Evolutionary conservation across 1,140 invertebrate species (phyloP).

Genomic region (Formica exsecta): DNA sequence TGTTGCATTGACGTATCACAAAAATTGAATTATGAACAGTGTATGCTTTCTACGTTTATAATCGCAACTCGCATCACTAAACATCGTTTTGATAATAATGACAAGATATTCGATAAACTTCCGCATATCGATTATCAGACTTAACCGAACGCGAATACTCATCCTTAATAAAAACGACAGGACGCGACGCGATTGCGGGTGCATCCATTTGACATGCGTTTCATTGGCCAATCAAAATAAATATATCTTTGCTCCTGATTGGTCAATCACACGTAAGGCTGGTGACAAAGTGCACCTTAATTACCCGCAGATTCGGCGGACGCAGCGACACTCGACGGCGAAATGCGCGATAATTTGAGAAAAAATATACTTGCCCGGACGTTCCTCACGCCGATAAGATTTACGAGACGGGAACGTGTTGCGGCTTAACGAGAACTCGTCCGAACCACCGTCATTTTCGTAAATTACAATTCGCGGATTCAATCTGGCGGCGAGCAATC

Average conservation of each 20-base stretch:
- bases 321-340: no score
- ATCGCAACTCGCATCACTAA: constrained; percentile 56
- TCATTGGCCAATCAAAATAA: no score
- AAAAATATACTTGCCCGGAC: neutral
- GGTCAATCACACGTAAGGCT: no score
- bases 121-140: constrained; percentile 75
- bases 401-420: constrained; percentile 16
- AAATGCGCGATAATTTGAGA: neutral
- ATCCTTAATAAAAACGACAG: neutral
- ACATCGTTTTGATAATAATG: constrained; percentile 73
- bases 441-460: constrained; percentile 28
- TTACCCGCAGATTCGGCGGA: neutral
- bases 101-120: constrained; percentile 72
- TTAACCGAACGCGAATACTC: neutral
- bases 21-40: no score
- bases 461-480: neutral
- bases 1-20: no score
- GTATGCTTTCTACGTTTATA: no score
- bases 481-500: neutral
- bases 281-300: no score
- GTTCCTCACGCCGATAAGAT: neutral
- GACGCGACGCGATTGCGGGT: no score
- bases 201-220: no score
- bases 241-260: no score
- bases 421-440: constrained; percentile 20